Evolutionary conservation across 2,797 vertebrate genomes (phyloP).

Genomic region (Phrynocephalus forsythii): DNA sequence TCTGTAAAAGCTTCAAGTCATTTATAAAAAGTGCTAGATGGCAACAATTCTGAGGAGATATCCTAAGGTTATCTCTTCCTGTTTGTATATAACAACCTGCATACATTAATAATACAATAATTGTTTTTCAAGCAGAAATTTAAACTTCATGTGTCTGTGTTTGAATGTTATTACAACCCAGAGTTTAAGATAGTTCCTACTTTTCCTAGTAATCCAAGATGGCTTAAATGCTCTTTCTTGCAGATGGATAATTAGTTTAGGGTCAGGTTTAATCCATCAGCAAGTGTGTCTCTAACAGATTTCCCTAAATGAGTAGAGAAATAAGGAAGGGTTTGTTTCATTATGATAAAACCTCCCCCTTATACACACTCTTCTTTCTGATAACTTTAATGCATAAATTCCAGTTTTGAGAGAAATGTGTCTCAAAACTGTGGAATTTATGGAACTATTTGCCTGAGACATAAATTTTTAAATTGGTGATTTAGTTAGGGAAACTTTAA

Average conservation of each 20-base stretch:
- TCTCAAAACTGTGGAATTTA: too few relatives aligned
- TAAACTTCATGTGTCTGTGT: neutral
- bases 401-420: too few relatives aligned
- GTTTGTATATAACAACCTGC: neutral
- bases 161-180: neutral
- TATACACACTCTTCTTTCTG: too few relatives aligned
- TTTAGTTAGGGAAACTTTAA: too few relatives aligned
- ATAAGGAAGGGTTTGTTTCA: neutral
- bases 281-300: neutral
- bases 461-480: too few relatives aligned
- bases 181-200: neutral
- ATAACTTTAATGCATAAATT: too few relatives aligned
- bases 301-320: neutral
- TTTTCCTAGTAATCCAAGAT: neutral
- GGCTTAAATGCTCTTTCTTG: neutral
- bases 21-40: neutral
- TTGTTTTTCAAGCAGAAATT: neutral
- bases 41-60: neutral
- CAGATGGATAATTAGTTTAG: neutral
- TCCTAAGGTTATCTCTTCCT: neutral
- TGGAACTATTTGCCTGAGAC: too few relatives aligned
- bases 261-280: neutral
- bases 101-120: neutral
- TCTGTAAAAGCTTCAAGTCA: neutral
- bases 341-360: too few relatives aligned